These are phyloP conservation scores for Porites cylindrica DNA, from an alignment of 92 coral and sea anemone genomes.

Conservation along the genomic window DNA sequence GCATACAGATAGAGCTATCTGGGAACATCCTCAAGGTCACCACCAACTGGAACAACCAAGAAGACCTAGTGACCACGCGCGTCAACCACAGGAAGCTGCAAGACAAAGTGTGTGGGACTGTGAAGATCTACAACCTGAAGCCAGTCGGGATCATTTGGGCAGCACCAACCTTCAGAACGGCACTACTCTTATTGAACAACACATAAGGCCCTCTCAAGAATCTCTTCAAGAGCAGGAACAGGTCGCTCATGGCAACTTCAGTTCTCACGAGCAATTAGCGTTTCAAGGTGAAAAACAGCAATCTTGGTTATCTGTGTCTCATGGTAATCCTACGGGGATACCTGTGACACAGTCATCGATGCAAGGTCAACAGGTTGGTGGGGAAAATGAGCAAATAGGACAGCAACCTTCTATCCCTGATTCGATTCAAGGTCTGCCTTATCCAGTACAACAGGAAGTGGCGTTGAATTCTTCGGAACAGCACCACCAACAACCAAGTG, in stretches of 20 bases:
- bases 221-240: constrained; percentile 17
- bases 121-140: constrained; percentile 37
- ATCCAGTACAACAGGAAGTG: constrained; percentile 20
- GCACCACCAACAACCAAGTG: constrained; percentile 35
- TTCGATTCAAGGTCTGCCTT: constrained; percentile 30
- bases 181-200: constrained; percentile 15
- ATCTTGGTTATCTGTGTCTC: constrained; percentile 31
- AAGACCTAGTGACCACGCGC: constrained; percentile 3
- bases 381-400: constrained; percentile 20
- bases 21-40: constrained; percentile 25
- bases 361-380: constrained; percentile 23
- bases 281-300: constrained; percentile 33
- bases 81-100: constrained; percentile 12
- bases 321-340: constrained; percentile 33
- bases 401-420: constrained; percentile 33
- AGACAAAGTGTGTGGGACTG: constrained; percentile 28
- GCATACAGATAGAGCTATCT: constrained; percentile 6
- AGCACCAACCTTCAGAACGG: background rate
- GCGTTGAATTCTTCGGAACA: constrained; percentile 22
- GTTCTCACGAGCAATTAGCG: constrained; percentile 14
- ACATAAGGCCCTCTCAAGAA: constrained; percentile 24
- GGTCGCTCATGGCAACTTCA: background rate
- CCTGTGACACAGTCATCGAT: constrained; percentile 53
- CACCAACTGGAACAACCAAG: constrained; percentile 49
- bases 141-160: constrained; percentile 14